A percentile compares a stretch with the other conserved stretches of the same genome.
These are phyloP conservation scores for Myotis davidii DNA, from an alignment of 2,113 vertebrate genomes.

Conservation along the genomic window DNA sequence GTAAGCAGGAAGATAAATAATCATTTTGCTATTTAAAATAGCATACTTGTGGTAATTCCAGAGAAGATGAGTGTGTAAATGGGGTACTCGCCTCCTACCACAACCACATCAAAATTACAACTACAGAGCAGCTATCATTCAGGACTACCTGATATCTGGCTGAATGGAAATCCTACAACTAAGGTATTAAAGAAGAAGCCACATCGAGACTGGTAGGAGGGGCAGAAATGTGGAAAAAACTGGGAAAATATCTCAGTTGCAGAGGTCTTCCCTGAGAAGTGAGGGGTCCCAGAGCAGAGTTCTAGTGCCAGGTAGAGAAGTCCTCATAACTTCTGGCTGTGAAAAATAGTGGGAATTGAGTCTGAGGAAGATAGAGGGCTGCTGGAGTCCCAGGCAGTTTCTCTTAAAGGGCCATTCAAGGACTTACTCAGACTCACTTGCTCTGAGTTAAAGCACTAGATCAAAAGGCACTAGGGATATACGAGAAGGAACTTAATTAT, in stretches of 20 bases:
- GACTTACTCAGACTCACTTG: background rate
- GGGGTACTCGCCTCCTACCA: background rate
- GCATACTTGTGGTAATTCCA: background rate
- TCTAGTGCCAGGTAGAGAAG: background rate
- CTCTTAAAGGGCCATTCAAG: background rate
- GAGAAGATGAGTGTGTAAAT: background rate
- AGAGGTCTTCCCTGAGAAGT: background rate
- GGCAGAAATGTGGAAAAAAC: background rate
- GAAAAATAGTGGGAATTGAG: background rate
- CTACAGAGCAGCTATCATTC: background rate
- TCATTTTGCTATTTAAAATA: conserved; percentile 22
- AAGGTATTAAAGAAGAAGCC: background rate
- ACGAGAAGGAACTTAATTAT: background rate
- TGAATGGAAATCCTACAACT: background rate
- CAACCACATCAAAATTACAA: background rate
- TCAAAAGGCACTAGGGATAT: background rate
- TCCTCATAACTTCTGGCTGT: background rate
- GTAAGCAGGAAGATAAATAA: background rate
- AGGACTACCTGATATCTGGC: background rate
- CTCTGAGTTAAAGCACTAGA: background rate
- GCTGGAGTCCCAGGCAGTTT: background rate
- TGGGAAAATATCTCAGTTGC: background rate
- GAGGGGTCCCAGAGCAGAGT: background rate
- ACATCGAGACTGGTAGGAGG: background rate
- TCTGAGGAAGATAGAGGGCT: background rate